These are phyloP conservation scores for Melanostoma scalare DNA, from an alignment of 2,888 invertebrate genomes.

Conservation along the genomic window DNA sequence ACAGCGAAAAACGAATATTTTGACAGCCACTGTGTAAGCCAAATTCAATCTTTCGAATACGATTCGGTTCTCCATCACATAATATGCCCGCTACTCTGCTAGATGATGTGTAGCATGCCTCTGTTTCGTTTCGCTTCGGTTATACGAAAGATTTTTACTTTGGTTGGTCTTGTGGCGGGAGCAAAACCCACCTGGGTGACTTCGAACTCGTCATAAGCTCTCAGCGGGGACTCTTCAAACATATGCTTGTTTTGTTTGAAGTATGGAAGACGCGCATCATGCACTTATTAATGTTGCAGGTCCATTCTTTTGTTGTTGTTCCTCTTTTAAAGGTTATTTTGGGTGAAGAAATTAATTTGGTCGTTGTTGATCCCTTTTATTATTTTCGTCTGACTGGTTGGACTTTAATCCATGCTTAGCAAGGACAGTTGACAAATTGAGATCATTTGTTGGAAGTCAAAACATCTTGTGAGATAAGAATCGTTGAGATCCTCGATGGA, in stretches of 20 bases:
- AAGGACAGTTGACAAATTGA: constrained; percentile 79
- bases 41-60: constrained; percentile 61
- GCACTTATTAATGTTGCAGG: constrained; percentile 53
- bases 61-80: constrained; percentile 60
- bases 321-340: constrained; percentile 35
- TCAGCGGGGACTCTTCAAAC: constrained; percentile 71
- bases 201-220: constrained; percentile 49
- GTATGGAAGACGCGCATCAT: constrained; percentile 3
- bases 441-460: constrained; percentile 81
- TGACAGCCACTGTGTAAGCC: constrained; percentile 71
- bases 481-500: constrained; percentile 72
- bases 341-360: constrained; percentile 70
- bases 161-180: constrained; percentile 1
- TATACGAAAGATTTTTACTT: constrained; percentile 27
- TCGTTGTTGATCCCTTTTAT: constrained; percentile 62
- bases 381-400: constrained; percentile 24
- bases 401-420: constrained; percentile 67
- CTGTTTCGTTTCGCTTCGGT: constrained; percentile 65
- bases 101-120: constrained; percentile 73
- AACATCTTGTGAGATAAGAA: constrained; percentile 78
- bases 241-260: constrained; percentile 50
- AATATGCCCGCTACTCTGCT: constrained; percentile 37
- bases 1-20: constrained; percentile 63
- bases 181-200: constrained; percentile 62
- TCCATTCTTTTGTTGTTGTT: constrained; percentile 53